These are phyloP conservation scores for Drosophila quinaria DNA, from an alignment of 2,888 invertebrate genomes.

Conservation along the genomic window DNA sequence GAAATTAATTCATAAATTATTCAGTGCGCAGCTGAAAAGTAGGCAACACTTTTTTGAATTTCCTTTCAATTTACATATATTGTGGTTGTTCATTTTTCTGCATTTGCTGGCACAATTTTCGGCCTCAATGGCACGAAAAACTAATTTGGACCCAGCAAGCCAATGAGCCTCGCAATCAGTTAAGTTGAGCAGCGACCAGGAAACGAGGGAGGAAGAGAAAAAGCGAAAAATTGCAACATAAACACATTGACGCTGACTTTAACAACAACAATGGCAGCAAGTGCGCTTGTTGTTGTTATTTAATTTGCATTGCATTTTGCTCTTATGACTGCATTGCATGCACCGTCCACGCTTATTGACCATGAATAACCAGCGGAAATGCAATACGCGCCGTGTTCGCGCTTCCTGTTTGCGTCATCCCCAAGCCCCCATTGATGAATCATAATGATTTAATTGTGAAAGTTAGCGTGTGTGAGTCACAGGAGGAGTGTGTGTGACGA, in stretches of 20 bases:
- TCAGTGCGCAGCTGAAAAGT: conserved; percentile 36
- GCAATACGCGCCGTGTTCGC: conserved; percentile 59
- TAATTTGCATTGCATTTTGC: conserved; percentile 38
- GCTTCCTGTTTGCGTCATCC: conserved; percentile 31
- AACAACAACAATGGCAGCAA: conserved; percentile 13
- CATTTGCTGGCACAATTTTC: conserved; percentile 51
- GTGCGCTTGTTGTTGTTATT: conserved; percentile 24
- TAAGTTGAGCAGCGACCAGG: background rate
- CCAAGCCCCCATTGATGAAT: conserved; percentile 47
- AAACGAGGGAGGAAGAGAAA: background rate
- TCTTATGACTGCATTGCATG: conserved; percentile 46
- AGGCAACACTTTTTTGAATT: conserved; percentile 13
- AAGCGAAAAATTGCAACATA: conserved; percentile 43
- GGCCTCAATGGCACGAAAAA: conserved; percentile 38
- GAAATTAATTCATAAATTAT: conserved; percentile 59
- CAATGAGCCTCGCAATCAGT: conserved; percentile 28
- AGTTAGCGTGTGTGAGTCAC: conserved; percentile 4
- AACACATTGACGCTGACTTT: conserved; percentile 56
- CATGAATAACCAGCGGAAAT: conserved; percentile 74
- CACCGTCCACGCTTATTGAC: conserved; percentile 55
- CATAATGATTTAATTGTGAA: conserved; percentile 31
- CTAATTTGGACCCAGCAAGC: conserved; percentile 32
- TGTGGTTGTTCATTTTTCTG: conserved; percentile 31
- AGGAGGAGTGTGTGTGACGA: conserved; percentile 15
- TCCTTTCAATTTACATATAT: conserved; percentile 21